phyloP scores from a whole-genome alignment of 2,888 invertebrate genomes.

The Liodrosophila aerea region DNA sequence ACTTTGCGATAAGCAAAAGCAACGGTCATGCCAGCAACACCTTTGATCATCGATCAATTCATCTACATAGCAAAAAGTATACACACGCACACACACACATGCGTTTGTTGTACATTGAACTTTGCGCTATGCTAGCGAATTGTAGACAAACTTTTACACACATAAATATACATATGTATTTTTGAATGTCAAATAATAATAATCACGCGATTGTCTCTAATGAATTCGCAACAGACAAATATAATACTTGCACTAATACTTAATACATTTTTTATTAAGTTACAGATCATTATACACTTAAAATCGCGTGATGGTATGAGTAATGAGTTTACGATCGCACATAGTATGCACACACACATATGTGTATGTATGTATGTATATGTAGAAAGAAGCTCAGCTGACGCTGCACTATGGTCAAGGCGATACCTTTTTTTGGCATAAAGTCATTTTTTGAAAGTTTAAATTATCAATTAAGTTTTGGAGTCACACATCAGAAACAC shows the following conservation, averaged over 20 bases:
- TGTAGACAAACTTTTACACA: conserved; percentile 12
- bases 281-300: conserved; percentile 29
- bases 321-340: conserved; percentile 32
- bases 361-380: conserved; percentile 2
- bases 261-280: conserved; percentile 30
- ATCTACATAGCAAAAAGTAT: conserved; percentile 12
- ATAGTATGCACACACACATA: conserved; percentile 8
- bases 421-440: no score
- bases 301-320: conserved; percentile 18
- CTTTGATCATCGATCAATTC: conserved; percentile 24
- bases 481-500: no score
- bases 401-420: no score
- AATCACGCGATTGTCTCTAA: no score
- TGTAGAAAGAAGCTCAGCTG: no score
- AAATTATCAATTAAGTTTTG: no score
- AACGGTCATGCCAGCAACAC: conserved; percentile 9
- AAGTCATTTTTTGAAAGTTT: no score
- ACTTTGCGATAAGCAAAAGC: conserved; percentile 33
- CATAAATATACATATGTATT: conserved; percentile 10
- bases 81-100: conserved; percentile 4
- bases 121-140: conserved; percentile 29
- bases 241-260: no score
- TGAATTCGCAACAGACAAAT: no score
- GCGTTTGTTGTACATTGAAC: conserved; percentile 61
- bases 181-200: not conserved